A percentile compares a stretch with the other conserved stretches of the same genome.
phyloP scores from a whole-genome alignment of 2,888 invertebrate genomes.

The Drosophila trichaetosa region DNA sequence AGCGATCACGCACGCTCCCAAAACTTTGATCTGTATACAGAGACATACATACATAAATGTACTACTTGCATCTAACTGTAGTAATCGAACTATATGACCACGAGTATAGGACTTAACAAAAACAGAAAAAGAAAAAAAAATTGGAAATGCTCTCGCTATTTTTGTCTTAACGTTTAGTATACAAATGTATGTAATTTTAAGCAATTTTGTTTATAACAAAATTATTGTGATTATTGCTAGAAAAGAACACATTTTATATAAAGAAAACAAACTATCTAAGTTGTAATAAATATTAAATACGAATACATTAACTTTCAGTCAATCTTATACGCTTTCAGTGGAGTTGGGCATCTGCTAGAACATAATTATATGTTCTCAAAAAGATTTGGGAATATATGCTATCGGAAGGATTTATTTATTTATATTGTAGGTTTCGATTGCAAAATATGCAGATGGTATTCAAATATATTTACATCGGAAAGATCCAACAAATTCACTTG shows the following conservation, averaged over 20 bases:
- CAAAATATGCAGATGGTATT: neutral
- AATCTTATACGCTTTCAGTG: neutral
- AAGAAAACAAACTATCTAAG: constrained; percentile 71
- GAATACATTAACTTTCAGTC: constrained; percentile 30
- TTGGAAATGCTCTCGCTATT: constrained; percentile 72
- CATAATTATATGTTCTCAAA: neutral
- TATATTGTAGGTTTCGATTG: neutral
- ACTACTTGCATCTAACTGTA: constrained; percentile 44
- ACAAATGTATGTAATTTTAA: constrained; percentile 80
- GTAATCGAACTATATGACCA: constrained; percentile 56
- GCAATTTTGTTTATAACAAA: constrained; percentile 82
- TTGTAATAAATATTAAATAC: constrained; percentile 66
- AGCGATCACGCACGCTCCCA: constrained; percentile 56
- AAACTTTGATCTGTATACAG: constrained; percentile 59
- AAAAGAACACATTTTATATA: constrained; percentile 80
- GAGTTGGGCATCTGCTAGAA: neutral
- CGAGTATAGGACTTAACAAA: constrained; percentile 19
- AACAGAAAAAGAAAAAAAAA: neutral
- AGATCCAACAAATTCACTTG: neutral
- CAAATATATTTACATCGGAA: too few species aligned
- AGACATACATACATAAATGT: constrained; percentile 5
- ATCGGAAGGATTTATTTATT: neutral
- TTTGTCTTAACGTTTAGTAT: constrained; percentile 75
- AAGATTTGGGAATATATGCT: neutral
- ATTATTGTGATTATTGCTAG: constrained; percentile 84